phyloP scores from a whole-genome alignment of 1,140 invertebrate species.

The Pemphigus obesinymphae region DNA sequence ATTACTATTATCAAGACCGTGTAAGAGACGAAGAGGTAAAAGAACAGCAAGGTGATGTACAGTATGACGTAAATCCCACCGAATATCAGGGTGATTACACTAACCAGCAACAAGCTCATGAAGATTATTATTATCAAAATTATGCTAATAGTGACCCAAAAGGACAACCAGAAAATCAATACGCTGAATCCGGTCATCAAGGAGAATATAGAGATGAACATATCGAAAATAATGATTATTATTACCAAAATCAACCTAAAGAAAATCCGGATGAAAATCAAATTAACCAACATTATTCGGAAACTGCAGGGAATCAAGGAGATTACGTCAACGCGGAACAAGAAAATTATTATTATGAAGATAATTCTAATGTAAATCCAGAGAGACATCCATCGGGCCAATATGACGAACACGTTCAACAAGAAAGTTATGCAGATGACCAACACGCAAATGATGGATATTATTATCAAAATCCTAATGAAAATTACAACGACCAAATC shows the following conservation, averaged over 20 bases:
- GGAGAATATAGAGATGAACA: neutral
- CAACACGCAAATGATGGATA: neutral
- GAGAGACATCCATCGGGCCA: neutral
- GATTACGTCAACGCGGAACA: neutral
- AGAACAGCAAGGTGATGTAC: neutral
- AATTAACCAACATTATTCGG: neutral
- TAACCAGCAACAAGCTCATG: neutral
- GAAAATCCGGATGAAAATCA: neutral
- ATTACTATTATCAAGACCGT: slow-evolving; percentile 3
- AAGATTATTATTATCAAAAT: neutral
- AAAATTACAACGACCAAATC: neutral
- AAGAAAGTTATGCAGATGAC: neutral
- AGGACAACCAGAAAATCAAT: neutral
- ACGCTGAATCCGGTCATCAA: neutral
- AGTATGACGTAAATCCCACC: neutral
- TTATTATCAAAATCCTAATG: neutral
- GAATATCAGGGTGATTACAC: neutral
- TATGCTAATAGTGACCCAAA: neutral
- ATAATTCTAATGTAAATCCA: neutral
- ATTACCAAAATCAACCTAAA: neutral
- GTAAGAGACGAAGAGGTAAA: neutral
- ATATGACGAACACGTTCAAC: neutral
- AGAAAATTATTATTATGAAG: neutral
- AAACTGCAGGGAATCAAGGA: neutral
- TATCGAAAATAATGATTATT: neutral